A percentile compares a stretch with the other conserved stretches of the same genome.
phyloP scores from a whole-genome alignment of 2,113 vertebrate genomes.

The Bubalus kerabau region DNA sequence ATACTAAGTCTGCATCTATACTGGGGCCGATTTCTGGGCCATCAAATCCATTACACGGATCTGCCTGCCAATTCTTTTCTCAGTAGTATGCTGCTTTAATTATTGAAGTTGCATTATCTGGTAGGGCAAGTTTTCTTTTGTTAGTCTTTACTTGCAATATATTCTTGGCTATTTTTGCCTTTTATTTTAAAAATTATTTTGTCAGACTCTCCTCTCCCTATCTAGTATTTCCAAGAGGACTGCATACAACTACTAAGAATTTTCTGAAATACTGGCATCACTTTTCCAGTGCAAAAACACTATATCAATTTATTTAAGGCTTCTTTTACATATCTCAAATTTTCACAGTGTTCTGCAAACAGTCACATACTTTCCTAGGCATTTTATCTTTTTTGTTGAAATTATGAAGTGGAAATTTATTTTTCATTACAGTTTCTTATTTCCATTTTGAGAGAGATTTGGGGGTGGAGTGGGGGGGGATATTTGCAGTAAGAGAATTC shows the following conservation, averaged over 20 bases:
- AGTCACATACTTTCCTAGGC: neutral
- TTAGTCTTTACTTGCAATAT: constrained; percentile 35
- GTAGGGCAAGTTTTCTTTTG: neutral
- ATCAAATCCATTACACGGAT: constrained; percentile 35
- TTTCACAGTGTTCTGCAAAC: neutral
- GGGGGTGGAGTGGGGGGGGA: neutral
- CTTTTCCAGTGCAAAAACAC: constrained; percentile 17
- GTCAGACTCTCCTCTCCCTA: neutral
- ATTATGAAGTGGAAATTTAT: constrained; percentile 9
- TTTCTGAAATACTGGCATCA: constrained; percentile 26
- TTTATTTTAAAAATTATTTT: constrained; percentile 37
- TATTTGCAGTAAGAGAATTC: constrained; percentile 30
- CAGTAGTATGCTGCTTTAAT: constrained; percentile 16
- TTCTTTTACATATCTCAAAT: neutral
- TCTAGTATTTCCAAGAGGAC: constrained; percentile 20
- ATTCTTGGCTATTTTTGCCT: neutral
- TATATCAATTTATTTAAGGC: neutral
- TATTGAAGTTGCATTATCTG: constrained; percentile 25
- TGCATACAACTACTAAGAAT: constrained; percentile 24
- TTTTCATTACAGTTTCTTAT: constrained; percentile 26
- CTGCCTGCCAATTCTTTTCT: neutral
- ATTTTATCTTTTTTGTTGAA: neutral
- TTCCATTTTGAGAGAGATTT: constrained; percentile 46
- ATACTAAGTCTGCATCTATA: neutral
- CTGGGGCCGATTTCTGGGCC: neutral